These are phyloP conservation scores for Nixonia krombeini DNA, from an alignment of 1,140 invertebrate genomes.

Conservation along the genomic window DNA sequence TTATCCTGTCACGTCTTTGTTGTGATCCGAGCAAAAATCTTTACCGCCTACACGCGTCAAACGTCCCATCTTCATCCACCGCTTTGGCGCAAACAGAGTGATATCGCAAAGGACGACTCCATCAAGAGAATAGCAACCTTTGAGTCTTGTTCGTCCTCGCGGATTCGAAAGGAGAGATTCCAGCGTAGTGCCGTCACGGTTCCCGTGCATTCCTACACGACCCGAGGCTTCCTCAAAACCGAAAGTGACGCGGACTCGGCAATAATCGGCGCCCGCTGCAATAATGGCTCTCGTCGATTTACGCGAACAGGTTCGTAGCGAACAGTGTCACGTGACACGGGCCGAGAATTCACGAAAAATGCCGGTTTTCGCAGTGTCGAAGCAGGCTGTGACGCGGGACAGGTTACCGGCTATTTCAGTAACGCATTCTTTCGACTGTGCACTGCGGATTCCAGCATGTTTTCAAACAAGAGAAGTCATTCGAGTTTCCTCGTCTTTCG, in stretches of 20 bases:
- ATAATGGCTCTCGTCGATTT: constrained; percentile 40
- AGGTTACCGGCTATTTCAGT: constrained; percentile 37
- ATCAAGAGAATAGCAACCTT: constrained; percentile 55
- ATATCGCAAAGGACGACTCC: too few species aligned
- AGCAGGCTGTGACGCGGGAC: constrained; percentile 18
- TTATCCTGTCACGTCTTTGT: too few species aligned
- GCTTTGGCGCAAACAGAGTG: too few species aligned
- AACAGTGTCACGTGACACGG: constrained; percentile 39
- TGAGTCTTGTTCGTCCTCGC: constrained; percentile 54
- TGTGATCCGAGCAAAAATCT: too few species aligned
- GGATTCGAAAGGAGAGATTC: constrained; percentile 66
- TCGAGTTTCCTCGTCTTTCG: too few species aligned
- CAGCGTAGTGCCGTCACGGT: constrained; percentile 59
- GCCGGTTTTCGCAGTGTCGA: neutral
- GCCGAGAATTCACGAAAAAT: constrained; percentile 35
- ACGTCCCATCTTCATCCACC: too few species aligned
- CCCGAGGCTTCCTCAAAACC: constrained; percentile 57
- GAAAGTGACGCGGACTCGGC: constrained; percentile 56
- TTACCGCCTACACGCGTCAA: too few species aligned
- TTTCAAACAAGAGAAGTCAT: constrained; percentile 20
- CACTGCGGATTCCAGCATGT: neutral
- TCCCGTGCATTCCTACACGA: constrained; percentile 56
- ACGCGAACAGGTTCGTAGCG: constrained; percentile 44
- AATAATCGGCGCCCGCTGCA: constrained; percentile 12
- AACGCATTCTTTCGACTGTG: constrained; percentile 32